These are phyloP conservation scores for Doryteuthis pealeii DNA, from an alignment of 1,140 invertebrate species.

Conservation along the genomic window DNA sequence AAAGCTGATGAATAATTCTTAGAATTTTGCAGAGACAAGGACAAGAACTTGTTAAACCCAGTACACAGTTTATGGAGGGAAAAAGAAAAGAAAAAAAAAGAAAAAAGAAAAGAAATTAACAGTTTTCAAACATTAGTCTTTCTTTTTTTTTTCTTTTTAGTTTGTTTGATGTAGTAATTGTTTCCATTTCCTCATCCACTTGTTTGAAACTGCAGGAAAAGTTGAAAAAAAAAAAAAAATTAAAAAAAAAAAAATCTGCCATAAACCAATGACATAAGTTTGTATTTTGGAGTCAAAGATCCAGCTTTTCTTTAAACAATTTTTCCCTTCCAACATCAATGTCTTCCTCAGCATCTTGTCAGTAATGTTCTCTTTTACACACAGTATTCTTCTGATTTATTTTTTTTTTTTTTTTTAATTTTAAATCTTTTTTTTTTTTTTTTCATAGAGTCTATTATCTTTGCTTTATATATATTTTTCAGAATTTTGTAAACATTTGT, in stretches of 20 bases:
- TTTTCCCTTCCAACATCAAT: too few species aligned
- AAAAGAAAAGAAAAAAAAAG: background rate
- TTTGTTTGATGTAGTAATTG: background rate
- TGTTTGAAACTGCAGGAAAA: constrained; percentile 4
- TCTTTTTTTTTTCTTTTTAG: background rate
- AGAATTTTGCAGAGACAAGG: background rate
- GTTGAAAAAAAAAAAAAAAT: background rate
- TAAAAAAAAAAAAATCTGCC: background rate
- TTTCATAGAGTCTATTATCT: too few species aligned
- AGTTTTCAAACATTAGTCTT: background rate
- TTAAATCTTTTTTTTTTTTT: too few species aligned
- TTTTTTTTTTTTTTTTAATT: too few species aligned
- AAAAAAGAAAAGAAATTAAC: background rate
- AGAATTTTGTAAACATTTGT: too few species aligned
- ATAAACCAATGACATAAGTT: constrained; percentile 3
- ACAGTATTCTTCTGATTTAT: too few species aligned
- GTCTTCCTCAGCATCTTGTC: too few species aligned
- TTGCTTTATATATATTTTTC: too few species aligned
- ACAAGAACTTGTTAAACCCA: constrained; percentile 6
- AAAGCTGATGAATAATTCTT: too few species aligned
- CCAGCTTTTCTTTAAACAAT: too few species aligned
- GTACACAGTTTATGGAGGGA: constrained; percentile 9
- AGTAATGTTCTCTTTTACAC: too few species aligned
- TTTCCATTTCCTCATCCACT: background rate
- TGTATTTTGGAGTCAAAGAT: background rate